Evolutionary conservation across 2,113 vertebrate species (phyloP).

Genomic region (Laterallus jamaicensis): DNA sequence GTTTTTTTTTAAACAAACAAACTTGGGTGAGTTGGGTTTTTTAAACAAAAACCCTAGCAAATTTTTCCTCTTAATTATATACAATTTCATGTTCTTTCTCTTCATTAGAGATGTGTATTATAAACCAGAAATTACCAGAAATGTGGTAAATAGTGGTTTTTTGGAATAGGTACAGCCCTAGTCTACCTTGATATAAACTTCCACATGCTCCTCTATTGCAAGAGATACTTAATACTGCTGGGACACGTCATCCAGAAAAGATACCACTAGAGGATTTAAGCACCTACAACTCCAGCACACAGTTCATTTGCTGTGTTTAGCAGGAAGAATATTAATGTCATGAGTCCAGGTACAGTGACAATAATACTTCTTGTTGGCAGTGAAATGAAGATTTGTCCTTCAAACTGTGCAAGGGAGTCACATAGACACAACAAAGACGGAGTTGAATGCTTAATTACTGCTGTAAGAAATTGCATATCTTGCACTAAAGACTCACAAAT

Average conservation of each 20-base stretch:
- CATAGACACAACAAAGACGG: not conserved
- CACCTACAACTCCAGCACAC: not conserved
- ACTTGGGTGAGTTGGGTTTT: not conserved
- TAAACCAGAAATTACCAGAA: not conserved
- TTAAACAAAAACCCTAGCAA: not conserved
- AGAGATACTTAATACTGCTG: not conserved
- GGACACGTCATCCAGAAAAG: not conserved
- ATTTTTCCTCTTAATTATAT: not conserved
- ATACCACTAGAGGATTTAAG: not conserved
- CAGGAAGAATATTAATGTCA: not conserved
- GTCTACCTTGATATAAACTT: not conserved
- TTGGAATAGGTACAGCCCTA: not conserved
- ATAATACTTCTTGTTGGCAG: not conserved
- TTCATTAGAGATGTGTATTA: not conserved
- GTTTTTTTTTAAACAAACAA: not conserved
- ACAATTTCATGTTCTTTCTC: not conserved
- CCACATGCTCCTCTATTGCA: not conserved
- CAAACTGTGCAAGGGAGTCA: not conserved
- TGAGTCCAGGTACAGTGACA: not conserved
- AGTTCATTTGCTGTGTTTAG: not conserved
- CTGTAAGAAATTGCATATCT: constrained; percentile 2
- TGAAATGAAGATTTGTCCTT: constrained; percentile 15
- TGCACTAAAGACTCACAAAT: constrained; percentile 8
- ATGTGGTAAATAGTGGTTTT: not conserved
- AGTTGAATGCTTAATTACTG: constrained; percentile 25